Base-by-base conservation (phyloP, 2,797 vertebrate species). In the Scleropages formosus region DNA sequence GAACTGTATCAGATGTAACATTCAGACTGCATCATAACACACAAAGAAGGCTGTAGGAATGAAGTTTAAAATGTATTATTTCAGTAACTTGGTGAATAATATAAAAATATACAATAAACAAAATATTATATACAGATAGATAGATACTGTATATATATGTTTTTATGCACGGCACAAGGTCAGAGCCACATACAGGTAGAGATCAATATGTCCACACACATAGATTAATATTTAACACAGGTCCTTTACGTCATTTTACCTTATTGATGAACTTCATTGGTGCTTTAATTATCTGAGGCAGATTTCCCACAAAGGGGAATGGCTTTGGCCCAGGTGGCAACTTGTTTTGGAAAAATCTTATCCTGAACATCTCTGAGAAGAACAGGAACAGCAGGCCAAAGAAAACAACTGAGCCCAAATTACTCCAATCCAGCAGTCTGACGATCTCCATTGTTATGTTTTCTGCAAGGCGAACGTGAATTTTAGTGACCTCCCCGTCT, bases 311-410 rank as follows among this genome's bases (percentile, higher is more conserved):
- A 39, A 80, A 75, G 26, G 61, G 75, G 20, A 78, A 44, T 6
- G 78, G 78, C 65, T 22, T 80, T 62, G 79, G 81, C 8, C 78
- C 81, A 27, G 77, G 77, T 8, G 79, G 79, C 63, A 51, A 49
- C 47, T 10, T 56, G 59, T n/a, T 8, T 69, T 53, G 64, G 4
- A 18, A 20, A 56, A 65, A 74, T 16, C 68, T 24, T 15, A 76
- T 77, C 31, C 62, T 74, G 62, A 73, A 44, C 11, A 78, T 72
- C 63, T 82, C 79, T 2, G 73, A 69, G n/a, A 81, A 31, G 58
- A 77, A 18, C 59, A 81, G 8, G 61, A 74, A 72, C 8, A 82
- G 7, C 18, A 79, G 62, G 26, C 59, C 72, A 10, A 77, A 49
- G 60, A 79, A 26, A 74, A 78, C n/a, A 49, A 74, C 20, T 12